Evolutionary conservation across 2,113 vertebrate genomes (phyloP).

Genomic region (Hypocryptadius cinnamomeus): DNA sequence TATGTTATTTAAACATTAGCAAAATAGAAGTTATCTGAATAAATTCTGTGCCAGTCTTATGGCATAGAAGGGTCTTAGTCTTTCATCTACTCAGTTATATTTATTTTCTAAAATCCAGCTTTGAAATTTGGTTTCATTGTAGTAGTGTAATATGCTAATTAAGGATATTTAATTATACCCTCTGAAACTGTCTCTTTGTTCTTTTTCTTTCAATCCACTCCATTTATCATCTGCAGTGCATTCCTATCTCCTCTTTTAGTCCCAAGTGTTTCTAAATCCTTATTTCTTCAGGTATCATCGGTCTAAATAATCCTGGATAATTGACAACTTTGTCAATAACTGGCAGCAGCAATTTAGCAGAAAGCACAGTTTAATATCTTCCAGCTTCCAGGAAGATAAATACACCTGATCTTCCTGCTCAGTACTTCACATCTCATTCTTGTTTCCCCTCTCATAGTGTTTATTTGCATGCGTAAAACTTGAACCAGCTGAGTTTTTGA

Average conservation of each 20-base stretch:
- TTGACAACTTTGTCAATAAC: constrained; percentile 50
- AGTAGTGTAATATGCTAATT: constrained; percentile 5
- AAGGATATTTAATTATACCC: background rate
- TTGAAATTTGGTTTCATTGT: background rate
- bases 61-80: background rate
- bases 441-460: background rate
- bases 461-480: background rate
- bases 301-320: constrained; percentile 33
- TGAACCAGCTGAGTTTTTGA: background rate
- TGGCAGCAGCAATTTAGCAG: constrained; percentile 29
- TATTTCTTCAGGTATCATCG: constrained; percentile 3
- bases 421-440: background rate
- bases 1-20: background rate
- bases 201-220: background rate
- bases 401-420: constrained; percentile 13
- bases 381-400: background rate
- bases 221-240: background rate
- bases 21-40: background rate
- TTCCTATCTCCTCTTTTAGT: background rate
- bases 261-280: constrained; percentile 2
- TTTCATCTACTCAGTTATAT: background rate
- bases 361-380: constrained; percentile 31
- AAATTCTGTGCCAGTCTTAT: background rate
- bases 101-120: background rate
- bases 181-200: background rate